Percentiles rank a stretch among this genome's conserved stretches.
Evolutionary conservation across 2,113 vertebrate genomes (phyloP).

Genomic region (Gorsachius goisagi): DNA sequence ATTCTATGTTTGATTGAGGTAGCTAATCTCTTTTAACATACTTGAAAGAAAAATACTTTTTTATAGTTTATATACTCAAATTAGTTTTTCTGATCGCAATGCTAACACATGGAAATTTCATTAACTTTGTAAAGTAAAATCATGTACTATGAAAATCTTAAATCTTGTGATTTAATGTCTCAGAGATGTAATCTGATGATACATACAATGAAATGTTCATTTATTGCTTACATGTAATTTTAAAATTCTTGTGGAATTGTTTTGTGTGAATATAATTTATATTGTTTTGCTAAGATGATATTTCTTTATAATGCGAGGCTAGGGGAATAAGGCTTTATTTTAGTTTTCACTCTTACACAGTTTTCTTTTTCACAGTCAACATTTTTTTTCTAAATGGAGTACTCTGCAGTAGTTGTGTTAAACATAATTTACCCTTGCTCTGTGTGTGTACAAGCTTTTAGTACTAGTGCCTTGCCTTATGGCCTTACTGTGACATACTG

Average conservation of each 20-base stretch:
- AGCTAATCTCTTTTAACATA: neutral
- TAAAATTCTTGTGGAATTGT: neutral
- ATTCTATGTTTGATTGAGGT: neutral
- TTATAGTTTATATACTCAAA: neutral
- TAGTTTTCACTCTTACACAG: neutral
- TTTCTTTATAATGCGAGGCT: neutral
- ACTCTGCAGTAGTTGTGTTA: neutral
- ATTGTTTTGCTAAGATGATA: neutral
- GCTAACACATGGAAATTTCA: neutral
- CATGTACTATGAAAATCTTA: neutral
- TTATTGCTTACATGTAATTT: neutral
- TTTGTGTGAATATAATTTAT: neutral
- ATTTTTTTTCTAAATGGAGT: neutral
- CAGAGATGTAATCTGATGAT: neutral
- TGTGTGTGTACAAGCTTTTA: neutral
- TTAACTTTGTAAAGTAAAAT: neutral
- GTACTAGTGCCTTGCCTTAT: neutral
- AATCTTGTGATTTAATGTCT: neutral
- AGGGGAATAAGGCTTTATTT: neutral
- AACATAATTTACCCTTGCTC: neutral
- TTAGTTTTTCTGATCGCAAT: neutral
- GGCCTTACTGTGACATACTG: neutral
- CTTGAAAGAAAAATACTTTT: neutral
- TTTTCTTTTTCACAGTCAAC: neutral
- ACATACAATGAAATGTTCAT: neutral